Conservation (phyloP, 1,140 invertebrate genomes). For the Drosophila subobscura region DNA sequence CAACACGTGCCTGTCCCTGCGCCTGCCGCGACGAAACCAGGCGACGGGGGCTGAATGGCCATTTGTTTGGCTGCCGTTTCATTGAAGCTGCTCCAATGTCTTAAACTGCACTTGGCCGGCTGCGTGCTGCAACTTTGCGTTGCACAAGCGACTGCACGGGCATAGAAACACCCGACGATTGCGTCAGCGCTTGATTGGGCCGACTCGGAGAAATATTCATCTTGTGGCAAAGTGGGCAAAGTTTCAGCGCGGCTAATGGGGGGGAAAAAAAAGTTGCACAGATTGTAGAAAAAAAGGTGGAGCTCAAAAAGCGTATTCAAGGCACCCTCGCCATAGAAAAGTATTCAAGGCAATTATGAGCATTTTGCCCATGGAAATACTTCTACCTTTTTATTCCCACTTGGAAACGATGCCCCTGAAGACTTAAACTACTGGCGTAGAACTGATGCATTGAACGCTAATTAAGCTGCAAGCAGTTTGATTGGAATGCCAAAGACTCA, state of each 20-base stretch:
- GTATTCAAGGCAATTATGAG: too few relatives aligned
- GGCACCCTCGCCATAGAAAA: too few relatives aligned
- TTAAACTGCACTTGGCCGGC: constrained; percentile 31
- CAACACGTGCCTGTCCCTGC: constrained; percentile 52
- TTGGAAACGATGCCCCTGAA: too few relatives aligned
- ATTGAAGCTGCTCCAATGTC: constrained; percentile 29
- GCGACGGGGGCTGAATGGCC: constrained; percentile 25
- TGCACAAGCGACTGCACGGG: constrained; percentile 5
- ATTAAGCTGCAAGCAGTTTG: constrained; percentile 10
- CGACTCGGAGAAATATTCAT: constrained; percentile 11
- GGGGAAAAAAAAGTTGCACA: neutral
- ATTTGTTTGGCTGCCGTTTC: constrained; percentile 62
- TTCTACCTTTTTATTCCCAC: too few relatives aligned
- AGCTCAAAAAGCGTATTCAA: too few relatives aligned
- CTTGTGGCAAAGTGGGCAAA: constrained; percentile 4
- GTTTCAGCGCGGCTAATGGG: neutral
- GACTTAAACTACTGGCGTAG: neutral
- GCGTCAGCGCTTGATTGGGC: constrained; percentile 12
- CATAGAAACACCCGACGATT: constrained; percentile 15
- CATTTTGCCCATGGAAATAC: too few relatives aligned
- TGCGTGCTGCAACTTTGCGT: constrained; percentile 3
- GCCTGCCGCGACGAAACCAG: constrained; percentile 12
- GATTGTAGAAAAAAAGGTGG: neutral
- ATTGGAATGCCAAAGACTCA: constrained; percentile 29
- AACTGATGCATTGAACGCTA: constrained; percentile 1